These are phyloP conservation scores for Epinephelus cyanopodus DNA, from an alignment of 2,113 vertebrate genomes.

Conservation along the genomic window DNA sequence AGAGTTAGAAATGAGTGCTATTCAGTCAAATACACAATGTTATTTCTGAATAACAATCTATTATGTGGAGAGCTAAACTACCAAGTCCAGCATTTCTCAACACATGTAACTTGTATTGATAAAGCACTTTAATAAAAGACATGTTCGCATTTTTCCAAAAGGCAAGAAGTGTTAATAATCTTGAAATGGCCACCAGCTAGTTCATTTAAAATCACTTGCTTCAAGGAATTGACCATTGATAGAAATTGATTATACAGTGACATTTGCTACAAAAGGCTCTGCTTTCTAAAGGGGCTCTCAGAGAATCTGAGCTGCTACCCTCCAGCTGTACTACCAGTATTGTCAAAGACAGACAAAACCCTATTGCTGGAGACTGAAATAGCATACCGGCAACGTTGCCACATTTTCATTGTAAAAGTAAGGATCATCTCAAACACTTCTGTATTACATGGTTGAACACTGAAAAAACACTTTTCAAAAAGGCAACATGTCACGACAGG, in stretches of 20 bases:
- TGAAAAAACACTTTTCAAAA: no score
- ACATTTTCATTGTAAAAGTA: no score
- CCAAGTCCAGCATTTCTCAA: not conserved
- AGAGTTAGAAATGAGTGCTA: not conserved
- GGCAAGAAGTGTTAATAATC: not conserved
- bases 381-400: no score
- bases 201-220: not conserved
- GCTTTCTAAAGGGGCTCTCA: not conserved
- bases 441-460: no score
- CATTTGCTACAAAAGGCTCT: not conserved
- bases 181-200: not conserved
- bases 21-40: not conserved
- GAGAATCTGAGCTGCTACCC: no score
- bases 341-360: no score
- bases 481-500: no score
- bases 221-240: not conserved
- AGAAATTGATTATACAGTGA: not conserved
- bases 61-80: not conserved
- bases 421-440: no score
- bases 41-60: slow-evolving; percentile 1
- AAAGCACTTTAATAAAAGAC: no score
- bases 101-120: not conserved
- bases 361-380: no score
- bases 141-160: no score
- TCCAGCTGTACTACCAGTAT: not conserved